These are phyloP conservation scores for Leptinotarsa texana DNA, from an alignment of 1,140 invertebrate species.

Conservation along the genomic window DNA sequence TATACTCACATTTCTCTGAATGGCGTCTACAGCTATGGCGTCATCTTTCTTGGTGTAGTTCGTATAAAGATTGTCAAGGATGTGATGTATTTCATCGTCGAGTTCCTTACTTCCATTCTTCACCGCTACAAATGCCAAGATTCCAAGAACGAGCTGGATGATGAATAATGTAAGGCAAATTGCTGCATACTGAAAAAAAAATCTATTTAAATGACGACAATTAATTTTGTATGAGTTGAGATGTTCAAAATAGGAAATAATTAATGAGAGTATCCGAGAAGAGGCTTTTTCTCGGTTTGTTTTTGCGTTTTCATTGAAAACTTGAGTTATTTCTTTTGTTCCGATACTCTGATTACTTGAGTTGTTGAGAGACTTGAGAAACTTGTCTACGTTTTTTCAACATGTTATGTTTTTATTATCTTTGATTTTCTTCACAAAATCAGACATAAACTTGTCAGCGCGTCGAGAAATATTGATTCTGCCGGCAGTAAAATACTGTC, in stretches of 20 bases:
- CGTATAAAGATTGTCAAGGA: neutral
- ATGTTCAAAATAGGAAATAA: neutral
- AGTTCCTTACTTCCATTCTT: slow-evolving; percentile 4
- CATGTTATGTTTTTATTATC: too few relatives aligned
- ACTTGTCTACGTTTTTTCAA: too few relatives aligned
- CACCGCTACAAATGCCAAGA: slow-evolving; percentile 1
- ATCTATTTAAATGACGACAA: neutral
- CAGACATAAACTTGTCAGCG: too few relatives aligned
- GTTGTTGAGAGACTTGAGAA: too few relatives aligned
- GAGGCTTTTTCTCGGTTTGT: too few relatives aligned
- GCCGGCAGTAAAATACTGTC: too few relatives aligned
- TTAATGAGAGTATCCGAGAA: too few relatives aligned
- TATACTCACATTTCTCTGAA: neutral
- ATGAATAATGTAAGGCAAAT: slow-evolving; percentile 11
- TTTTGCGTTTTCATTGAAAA: too few relatives aligned
- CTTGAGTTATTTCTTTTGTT: neutral
- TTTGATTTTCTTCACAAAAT: too few relatives aligned
- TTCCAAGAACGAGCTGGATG: slow-evolving; percentile 8
- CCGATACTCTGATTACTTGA: neutral
- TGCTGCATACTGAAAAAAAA: slow-evolving; percentile 11
- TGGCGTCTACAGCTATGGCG: neutral
- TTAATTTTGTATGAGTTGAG: neutral
- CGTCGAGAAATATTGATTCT: too few relatives aligned
- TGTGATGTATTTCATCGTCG: neutral
- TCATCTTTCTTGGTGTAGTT: neutral